These are phyloP conservation scores for Gambusia yucatana DNA, from an alignment of 2,797 vertebrate genomes.

Conservation along the genomic window DNA sequence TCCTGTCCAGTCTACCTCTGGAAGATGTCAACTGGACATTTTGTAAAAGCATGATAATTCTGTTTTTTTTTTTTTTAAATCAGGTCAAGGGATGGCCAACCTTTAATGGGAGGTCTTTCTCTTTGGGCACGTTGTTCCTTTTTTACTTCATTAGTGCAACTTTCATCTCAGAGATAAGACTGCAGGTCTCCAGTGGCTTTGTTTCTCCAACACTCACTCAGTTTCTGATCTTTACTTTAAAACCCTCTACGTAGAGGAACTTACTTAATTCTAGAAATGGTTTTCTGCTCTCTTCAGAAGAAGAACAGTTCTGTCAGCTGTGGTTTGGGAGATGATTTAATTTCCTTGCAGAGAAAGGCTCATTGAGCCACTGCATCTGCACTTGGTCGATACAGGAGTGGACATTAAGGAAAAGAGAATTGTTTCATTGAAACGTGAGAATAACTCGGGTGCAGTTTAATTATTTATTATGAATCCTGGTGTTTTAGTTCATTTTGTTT, in stretches of 20 bases:
- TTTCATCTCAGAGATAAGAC: slow-evolving; percentile 43
- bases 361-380: slow-evolving; percentile 66
- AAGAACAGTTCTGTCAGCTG: slow-evolving; percentile 70
- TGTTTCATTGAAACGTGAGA: slow-evolving; percentile 56
- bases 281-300: slow-evolving; percentile 60
- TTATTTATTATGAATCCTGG: slow-evolving; percentile 48
- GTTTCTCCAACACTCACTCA: slow-evolving; percentile 31
- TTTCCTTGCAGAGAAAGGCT: slow-evolving; percentile 71
- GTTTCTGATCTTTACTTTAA: slow-evolving; percentile 39
- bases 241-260: slow-evolving; percentile 35
- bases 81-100: slow-evolving; percentile 20
- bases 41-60: slow-evolving; percentile 47
- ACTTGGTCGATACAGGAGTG: slow-evolving; percentile 43
- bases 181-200: slow-evolving; percentile 17
- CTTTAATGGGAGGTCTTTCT: slow-evolving; percentile 33
- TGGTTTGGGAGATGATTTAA: slow-evolving; percentile 70
- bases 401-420: slow-evolving; percentile 48
- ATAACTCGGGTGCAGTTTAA: slow-evolving; percentile 39
- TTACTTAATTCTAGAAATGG: slow-evolving; percentile 49
- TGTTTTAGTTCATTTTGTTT: slow-evolving; percentile 41
- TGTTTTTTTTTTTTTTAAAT: slow-evolving; percentile 32
- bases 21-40: slow-evolving; percentile 46
- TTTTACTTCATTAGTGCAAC: slow-evolving; percentile 34
- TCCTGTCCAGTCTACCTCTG: slow-evolving; percentile 4
- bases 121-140: slow-evolving; percentile 34